Percentiles rank a stretch among this genome's conserved stretches.
Conservation (phyloP, 2,888 invertebrate species). For the Euphydryas editha region DNA sequence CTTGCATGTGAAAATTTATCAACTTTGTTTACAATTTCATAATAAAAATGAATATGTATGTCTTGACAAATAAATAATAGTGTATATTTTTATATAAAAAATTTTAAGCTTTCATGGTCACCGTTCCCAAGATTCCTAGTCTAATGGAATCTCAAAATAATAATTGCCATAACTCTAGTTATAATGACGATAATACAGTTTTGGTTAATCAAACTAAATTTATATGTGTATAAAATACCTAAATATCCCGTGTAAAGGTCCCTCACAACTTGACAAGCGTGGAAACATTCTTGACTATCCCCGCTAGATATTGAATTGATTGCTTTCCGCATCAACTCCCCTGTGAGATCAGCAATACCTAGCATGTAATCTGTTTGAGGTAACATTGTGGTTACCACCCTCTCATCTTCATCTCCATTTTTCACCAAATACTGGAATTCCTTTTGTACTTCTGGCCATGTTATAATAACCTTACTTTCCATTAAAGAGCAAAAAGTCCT, state of each 20-base stretch:
- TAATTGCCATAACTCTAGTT: too few species aligned
- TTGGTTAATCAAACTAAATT: neutral
- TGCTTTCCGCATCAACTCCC: constrained; percentile 95
- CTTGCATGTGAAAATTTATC: too few species aligned
- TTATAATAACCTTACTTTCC: constrained; percentile 82
- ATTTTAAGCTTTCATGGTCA: too few species aligned
- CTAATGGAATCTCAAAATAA: too few species aligned
- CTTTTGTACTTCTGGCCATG: constrained; percentile 83
- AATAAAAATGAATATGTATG: too few species aligned
- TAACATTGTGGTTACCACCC: constrained; percentile 61
- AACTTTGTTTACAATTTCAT: too few species aligned
- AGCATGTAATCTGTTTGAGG: constrained; percentile 85
- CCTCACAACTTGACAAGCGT: constrained; percentile 88
- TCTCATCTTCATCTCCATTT: constrained; percentile 49
- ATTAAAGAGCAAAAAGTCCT: constrained; percentile 90
- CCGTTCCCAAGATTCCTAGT: too few species aligned
- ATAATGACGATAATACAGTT: too few species aligned
- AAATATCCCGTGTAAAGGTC: constrained; percentile 85
- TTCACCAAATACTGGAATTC: constrained; percentile 73
- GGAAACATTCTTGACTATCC: constrained; percentile 88
- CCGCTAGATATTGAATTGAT: constrained; percentile 92
- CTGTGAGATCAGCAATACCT: constrained; percentile 93
- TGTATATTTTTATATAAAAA: too few species aligned
- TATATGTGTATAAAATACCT: constrained; percentile 61
- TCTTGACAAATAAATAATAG: too few species aligned